Conservation (phyloP, 1,140 invertebrate species). For the Drosophila pachea region DNA sequence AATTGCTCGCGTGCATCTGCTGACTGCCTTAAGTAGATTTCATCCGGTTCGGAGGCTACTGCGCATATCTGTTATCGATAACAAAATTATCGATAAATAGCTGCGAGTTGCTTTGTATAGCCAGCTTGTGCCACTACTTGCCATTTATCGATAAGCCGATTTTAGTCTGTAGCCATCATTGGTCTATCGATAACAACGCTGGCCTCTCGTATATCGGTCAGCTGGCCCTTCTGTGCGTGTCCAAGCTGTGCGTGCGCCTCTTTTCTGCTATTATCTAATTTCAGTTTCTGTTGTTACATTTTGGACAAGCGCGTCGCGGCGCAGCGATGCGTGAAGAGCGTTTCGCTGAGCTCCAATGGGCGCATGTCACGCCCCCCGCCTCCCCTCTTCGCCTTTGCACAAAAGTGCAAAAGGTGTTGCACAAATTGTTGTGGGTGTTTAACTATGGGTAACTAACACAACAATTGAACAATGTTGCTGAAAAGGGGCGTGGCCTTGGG, state of each 20-base stretch:
- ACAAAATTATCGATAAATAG: too few species aligned
- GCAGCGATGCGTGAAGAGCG: constrained; percentile 64
- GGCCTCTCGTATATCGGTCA: constrained; percentile 5
- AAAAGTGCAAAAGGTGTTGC: constrained; percentile 29
- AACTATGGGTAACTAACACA: constrained; percentile 10
- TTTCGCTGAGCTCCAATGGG: constrained; percentile 42
- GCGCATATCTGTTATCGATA: too few species aligned
- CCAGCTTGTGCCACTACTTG: too few species aligned
- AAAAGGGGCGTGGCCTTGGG: constrained; percentile 19
- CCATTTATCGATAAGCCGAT: background rate
- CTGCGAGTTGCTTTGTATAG: too few species aligned
- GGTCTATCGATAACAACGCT: background rate
- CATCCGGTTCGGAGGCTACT: too few species aligned
- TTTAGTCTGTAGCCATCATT: background rate
- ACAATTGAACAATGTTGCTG: constrained; percentile 10
- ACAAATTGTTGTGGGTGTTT: constrained; percentile 36
- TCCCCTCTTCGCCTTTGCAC: background rate
- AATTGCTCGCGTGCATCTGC: background rate
- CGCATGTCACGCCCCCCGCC: constrained; percentile 9
- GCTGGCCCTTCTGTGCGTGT: constrained; percentile 2
- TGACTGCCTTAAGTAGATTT: background rate
- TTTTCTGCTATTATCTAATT: constrained; percentile 69
- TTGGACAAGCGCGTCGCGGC: constrained; percentile 43
- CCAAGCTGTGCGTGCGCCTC: constrained; percentile 38
- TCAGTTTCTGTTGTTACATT: constrained; percentile 71